These are phyloP conservation scores for Aromia moschata DNA, from an alignment of 2,888 invertebrate species.

Conservation along the genomic window DNA sequence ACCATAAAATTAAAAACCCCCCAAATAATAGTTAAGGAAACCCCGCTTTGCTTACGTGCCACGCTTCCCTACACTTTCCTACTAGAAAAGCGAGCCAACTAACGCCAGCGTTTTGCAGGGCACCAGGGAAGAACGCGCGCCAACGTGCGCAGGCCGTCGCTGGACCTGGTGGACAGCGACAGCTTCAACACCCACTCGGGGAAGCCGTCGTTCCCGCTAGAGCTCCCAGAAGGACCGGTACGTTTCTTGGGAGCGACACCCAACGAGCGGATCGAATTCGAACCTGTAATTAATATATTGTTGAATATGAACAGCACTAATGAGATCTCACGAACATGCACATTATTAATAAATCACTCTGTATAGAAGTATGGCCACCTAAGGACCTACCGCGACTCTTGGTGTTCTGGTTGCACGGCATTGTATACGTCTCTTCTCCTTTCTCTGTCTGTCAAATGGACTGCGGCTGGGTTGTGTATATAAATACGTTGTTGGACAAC, in stretches of 20 bases:
- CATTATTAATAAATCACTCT: conserved; percentile 11
- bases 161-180: conserved; percentile 83
- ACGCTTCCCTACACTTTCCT: too few relatives aligned
- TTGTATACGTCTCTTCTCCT: too few relatives aligned
- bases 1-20: too few relatives aligned
- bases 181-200: conserved; percentile 78
- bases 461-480: too few relatives aligned
- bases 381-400: background rate
- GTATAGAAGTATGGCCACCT: background rate
- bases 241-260: conserved; percentile 70
- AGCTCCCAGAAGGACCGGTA: conserved; percentile 66
- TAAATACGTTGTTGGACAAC: too few relatives aligned
- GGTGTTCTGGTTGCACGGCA: background rate
- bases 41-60: too few relatives aligned
- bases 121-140: conserved; percentile 66
- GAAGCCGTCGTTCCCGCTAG: conserved; percentile 68
- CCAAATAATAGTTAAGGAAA: too few relatives aligned
- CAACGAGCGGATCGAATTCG: conserved; percentile 63
- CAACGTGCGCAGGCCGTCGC: conserved; percentile 76
- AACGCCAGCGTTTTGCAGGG: conserved; percentile 52
- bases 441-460: too few relatives aligned
- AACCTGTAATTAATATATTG: conserved; percentile 44
- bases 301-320: conserved; percentile 26
- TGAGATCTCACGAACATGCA: conserved; percentile 11
- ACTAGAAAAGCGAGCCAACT: too few relatives aligned